Conservation (phyloP, 1,140 invertebrate genomes). For the Ylistrum balloti region DNA sequence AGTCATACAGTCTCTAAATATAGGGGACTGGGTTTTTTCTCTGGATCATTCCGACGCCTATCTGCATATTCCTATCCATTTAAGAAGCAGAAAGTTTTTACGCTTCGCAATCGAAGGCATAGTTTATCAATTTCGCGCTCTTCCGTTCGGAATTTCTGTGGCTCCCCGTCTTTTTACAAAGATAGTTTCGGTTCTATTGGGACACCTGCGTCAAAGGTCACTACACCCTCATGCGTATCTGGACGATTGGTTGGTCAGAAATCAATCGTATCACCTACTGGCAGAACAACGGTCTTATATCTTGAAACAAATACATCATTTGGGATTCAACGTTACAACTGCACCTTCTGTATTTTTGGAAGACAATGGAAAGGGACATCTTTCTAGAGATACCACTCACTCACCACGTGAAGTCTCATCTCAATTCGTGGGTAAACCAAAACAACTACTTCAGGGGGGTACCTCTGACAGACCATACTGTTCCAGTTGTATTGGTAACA, state of each 20-base stretch:
- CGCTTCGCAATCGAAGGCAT: neutral
- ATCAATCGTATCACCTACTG: too few relatives aligned
- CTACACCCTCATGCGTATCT: slow-evolving; percentile 25
- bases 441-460: slow-evolving; percentile 18
- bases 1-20: slow-evolving; percentile 46
- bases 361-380: neutral
- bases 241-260: neutral
- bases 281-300: neutral
- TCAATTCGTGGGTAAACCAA: neutral
- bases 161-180: slow-evolving; percentile 42
- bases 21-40: slow-evolving; percentile 48
- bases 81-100: neutral
- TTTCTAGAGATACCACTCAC: neutral
- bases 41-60: slow-evolving; percentile 56
- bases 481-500: slow-evolving; percentile 47
- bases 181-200: neutral
- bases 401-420: neutral
- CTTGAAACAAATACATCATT: neutral
- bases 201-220: neutral
- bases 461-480: too few relatives aligned
- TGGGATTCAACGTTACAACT: too few relatives aligned
- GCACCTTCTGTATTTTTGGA: neutral
- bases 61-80: slow-evolving; percentile 53
- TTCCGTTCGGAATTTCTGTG: slow-evolving; percentile 36
- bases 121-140: slow-evolving; percentile 31